A percentile compares a stretch with the other conserved stretches of the same genome.
Conservation (phyloP, 2,113 vertebrate species). For the Sisor rabdophorus region DNA sequence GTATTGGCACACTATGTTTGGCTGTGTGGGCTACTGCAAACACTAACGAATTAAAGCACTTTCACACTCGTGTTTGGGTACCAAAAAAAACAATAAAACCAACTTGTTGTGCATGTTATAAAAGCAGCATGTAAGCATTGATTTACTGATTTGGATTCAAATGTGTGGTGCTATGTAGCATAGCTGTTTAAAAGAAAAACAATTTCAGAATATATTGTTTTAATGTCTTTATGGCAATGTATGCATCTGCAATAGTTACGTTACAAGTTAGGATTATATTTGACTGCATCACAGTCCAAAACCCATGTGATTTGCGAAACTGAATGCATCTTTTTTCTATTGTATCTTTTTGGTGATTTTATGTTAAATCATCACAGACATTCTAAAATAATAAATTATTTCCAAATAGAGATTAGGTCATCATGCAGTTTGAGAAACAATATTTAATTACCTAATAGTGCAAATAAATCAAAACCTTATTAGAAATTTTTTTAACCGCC, state of each 20-base stretch:
- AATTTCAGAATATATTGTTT: no score
- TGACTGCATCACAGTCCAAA: no score
- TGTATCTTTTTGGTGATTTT: no score
- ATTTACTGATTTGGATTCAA: neutral
- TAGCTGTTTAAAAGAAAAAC: neutral
- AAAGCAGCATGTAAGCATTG: neutral
- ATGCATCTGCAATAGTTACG: no score
- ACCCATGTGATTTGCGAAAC: no score
- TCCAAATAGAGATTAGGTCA: no score
- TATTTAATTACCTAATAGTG: conserved; percentile 12
- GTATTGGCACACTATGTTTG: conserved; percentile 1
- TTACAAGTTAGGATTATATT: no score
- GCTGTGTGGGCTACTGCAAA: neutral
- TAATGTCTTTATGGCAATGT: no score
- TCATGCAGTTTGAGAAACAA: no score
- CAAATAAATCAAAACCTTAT: neutral
- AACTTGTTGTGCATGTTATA: neutral
- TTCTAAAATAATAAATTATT: no score
- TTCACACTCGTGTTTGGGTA: neutral
- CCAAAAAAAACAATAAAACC: neutral
- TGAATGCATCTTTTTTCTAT: no score
- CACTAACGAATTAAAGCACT: neutral
- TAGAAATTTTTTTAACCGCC: neutral
- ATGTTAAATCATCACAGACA: no score
- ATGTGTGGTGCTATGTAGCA: neutral